Base-by-base conservation (phyloP, 2,797 vertebrate species). In the Neosilurus hyrtlii region DNA sequence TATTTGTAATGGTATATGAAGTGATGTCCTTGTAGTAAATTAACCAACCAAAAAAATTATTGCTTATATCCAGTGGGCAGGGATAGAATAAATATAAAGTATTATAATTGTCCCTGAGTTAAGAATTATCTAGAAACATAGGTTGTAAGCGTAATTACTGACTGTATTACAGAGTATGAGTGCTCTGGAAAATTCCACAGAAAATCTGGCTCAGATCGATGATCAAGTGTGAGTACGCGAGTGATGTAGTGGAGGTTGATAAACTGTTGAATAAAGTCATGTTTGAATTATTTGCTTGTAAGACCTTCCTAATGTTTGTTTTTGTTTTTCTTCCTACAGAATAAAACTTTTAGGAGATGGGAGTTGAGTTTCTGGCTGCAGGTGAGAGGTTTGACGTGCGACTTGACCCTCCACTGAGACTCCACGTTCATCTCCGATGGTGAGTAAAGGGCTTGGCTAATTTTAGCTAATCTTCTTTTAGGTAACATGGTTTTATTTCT, bases 311-410 rank as follows among this genome's bases (percentile, higher is more conserved):
- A 35, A 80, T 14, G 7, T 35, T 77, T 26, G 15, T 85, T 52
- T 59, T 3, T 66, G 52, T 83, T 56, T n/a, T 24, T 11, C 20
- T 7, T 66, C 14, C 43, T 70, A 12, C 52, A 76, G 78, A n/a
- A 68, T 35, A 52, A 62, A 68, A 59, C 68, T 54, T 67, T 16
- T 68, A 84, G 84, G 86, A 88, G 85, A 88, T 89, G 89, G 86
- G 81, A 87, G 54, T 80, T 75, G 61, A 71, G 74, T 77, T 78
- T 75, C 16, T 73, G 79, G 67, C 81, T 43, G 52, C 57, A 67
- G 67, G 71, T 61, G 51, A 84, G 73, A 75, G 37, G 70, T 61
- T 77, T 51, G 77, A 79, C 52, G n/a, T 56, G 59, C 51, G 4
- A 52, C 80, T 24, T 24, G 56, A 81, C 79, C 83, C 74, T 82